Evolutionary conservation across 2,888 invertebrate species (phyloP).

Genomic region (Parascotia fuliginaria): DNA sequence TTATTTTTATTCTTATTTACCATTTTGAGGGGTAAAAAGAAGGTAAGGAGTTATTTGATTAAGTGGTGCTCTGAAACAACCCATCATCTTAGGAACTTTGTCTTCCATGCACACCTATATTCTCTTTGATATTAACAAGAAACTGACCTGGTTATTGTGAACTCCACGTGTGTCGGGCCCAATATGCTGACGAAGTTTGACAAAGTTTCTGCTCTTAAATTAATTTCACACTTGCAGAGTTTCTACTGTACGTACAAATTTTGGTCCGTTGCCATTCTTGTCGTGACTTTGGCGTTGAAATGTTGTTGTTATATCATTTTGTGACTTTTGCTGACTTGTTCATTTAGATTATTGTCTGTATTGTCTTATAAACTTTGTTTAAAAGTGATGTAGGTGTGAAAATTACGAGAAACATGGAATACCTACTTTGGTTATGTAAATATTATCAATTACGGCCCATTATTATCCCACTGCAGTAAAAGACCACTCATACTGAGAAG

Average conservation of each 20-base stretch:
- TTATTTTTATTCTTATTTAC: too few relatives aligned
- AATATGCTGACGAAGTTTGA: constrained; percentile 41
- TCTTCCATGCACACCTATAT: constrained; percentile 11
- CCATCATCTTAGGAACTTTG: not conserved
- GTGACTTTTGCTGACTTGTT: not conserved
- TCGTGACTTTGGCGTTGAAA: not conserved
- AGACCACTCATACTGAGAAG: too few relatives aligned
- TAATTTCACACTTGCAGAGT: constrained; percentile 43
- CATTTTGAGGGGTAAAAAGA: too few relatives aligned
- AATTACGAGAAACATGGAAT: too few relatives aligned
- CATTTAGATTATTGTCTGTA: not conserved
- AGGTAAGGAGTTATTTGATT: too few relatives aligned
- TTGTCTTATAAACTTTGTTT: too few relatives aligned
- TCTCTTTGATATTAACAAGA: constrained; percentile 19
- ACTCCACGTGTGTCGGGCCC: constrained; percentile 5
- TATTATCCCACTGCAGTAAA: too few relatives aligned
- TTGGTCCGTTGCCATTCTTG: constrained; percentile 8
- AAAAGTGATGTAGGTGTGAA: too few relatives aligned
- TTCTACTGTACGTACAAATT: constrained; percentile 19
- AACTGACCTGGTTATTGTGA: constrained; percentile 14
- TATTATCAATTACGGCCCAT: too few relatives aligned
- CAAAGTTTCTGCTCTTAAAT: constrained; percentile 38
- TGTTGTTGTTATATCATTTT: not conserved
- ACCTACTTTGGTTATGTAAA: too few relatives aligned
- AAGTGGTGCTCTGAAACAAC: not conserved